Evolutionary conservation across 2,888 invertebrate genomes (phyloP).

Genomic region (Tromatobia lineatoria): DNA sequence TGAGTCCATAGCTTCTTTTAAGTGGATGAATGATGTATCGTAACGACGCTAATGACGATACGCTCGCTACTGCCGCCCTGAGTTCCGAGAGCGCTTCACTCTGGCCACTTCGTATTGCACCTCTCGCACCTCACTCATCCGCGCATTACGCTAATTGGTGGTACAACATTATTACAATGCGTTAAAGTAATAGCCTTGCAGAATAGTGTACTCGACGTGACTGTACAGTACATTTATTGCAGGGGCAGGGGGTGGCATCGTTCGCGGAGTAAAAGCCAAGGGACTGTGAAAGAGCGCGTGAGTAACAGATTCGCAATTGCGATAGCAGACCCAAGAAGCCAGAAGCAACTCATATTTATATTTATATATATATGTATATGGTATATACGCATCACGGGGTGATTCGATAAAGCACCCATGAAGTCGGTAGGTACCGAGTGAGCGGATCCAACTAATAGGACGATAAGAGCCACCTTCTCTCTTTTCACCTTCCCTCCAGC

Average conservation of each 20-base stretch:
- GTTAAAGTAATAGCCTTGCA: slow-evolving; percentile 78
- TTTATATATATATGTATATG: slow-evolving; percentile 18
- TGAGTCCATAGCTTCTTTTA: slow-evolving; percentile 61
- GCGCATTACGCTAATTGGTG: slow-evolving; percentile 78
- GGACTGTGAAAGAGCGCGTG: slow-evolving; percentile 79
- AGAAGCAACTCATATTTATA: slow-evolving; percentile 47
- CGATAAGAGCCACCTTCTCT: slow-evolving; percentile 81
- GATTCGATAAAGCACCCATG: slow-evolving; percentile 76
- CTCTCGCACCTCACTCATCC: slow-evolving; percentile 37
- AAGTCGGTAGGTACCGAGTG: slow-evolving; percentile 59
- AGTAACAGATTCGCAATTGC: slow-evolving; percentile 74
- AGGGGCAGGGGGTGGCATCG: slow-evolving; percentile 64
- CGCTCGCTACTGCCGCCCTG: slow-evolving; percentile 70
- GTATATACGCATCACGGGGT: slow-evolving; percentile 44
- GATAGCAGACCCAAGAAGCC: slow-evolving; percentile 74
- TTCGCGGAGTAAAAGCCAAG: slow-evolving; percentile 74
- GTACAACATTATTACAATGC: slow-evolving; percentile 82
- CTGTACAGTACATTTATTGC: slow-evolving; percentile 15
- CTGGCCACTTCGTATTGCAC: slow-evolving; percentile 13
- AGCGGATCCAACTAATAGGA: slow-evolving; percentile 80
- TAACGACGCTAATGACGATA: slow-evolving; percentile 75
- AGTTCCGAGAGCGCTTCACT: slow-evolving; percentile 46
- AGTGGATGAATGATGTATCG: slow-evolving; percentile 73
- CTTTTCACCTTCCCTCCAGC: slow-evolving; percentile 40
- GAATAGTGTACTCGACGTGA: slow-evolving; percentile 39